Evolutionary conservation across 2,888 invertebrate species (phyloP), one percentile per base, ranked within the genome.

Genomic region (Dexiosoma caninum): DNA sequence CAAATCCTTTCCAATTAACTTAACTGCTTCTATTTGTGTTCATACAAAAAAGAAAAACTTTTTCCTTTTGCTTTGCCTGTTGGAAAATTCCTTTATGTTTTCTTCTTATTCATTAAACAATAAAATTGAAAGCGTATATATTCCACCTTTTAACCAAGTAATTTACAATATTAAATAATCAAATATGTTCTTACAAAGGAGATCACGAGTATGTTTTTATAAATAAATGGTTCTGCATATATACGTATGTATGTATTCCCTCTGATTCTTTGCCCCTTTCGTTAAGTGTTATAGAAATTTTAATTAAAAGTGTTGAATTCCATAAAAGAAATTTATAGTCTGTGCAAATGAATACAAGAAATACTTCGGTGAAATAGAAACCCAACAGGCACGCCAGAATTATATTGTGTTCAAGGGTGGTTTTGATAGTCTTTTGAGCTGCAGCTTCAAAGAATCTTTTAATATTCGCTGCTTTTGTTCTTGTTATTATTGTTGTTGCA

Each of bases 261-360:
- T n/a, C n/a, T 40, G 7, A 14, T 57, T 60, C 5, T 71, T 40
- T 19, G 32, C 32, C 23, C 51, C 51, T n/a, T n/a, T 51, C 23
- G 40, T 77, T 49, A 81, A 81, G 81, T 81, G 81, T 72, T 81
- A 81, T 81, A 67, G 49, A 77, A 81, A 77, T 77, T 81, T 77
- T 81, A 81, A 81, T 81, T 81, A 77, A 81, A 81, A 81, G 81
- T 81, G 81, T 72, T 81, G 71, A 81, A 76, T 76, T 76, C 23
- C 59, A 67, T 71, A 42, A 70, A 71, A 57, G 62, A 77, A 78
- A 23, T 40, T 14, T 32, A 37, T 71, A 40, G 59, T 60, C 51
- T 62, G 12, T 71, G 53, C 42, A 71, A 51, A 32, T 21, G 42
- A 53, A 67, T 40, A 40, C 16, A 57, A 14, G 35, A 53, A 69